Evolutionary conservation across 2,797 vertebrate genomes (phyloP).

Genomic region (Eidolon dupreanum): DNA sequence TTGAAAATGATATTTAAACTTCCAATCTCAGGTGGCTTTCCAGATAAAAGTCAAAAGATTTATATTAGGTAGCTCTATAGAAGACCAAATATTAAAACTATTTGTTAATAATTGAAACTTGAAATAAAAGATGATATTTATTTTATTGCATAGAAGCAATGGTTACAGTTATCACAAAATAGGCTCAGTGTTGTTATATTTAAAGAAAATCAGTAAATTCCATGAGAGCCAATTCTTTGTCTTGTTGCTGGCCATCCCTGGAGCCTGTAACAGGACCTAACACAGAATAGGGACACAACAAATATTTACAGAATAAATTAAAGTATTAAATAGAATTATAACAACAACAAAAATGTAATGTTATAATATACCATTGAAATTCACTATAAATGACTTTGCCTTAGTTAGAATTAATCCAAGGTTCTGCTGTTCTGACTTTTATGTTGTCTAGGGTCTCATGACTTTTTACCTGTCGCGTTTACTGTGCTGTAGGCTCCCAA

Average conservation of each 20-base stretch:
- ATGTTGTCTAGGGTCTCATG: slow-evolving; percentile 74
- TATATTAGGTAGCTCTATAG: slow-evolving; percentile 29
- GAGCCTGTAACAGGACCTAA: neutral
- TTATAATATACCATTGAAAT: slow-evolving; percentile 56
- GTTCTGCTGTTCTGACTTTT: slow-evolving; percentile 75
- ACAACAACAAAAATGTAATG: slow-evolving; percentile 62
- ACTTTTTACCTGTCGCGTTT: slow-evolving; percentile 80
- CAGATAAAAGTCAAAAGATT: slow-evolving; percentile 19
- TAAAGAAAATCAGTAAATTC: slow-evolving; percentile 8
- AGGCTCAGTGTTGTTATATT: neutral
- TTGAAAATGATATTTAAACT: neutral
- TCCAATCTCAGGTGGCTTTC: neutral
- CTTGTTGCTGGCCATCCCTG: neutral
- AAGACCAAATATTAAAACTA: neutral
- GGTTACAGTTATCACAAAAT: slow-evolving; percentile 58
- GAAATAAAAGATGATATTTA: slow-evolving; percentile 12
- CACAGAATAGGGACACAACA: neutral
- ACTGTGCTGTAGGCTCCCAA: slow-evolving; percentile 68
- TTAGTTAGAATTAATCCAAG: slow-evolving; percentile 64
- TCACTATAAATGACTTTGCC: slow-evolving; percentile 68
- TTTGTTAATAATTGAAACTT: slow-evolving; percentile 41
- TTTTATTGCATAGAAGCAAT: slow-evolving; percentile 10
- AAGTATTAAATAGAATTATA: slow-evolving; percentile 63
- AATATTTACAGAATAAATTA: neutral
- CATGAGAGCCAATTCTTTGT: neutral